phyloP scores from a whole-genome alignment of 2,888 invertebrate genomes.

The Agrochola lychnidis region DNA sequence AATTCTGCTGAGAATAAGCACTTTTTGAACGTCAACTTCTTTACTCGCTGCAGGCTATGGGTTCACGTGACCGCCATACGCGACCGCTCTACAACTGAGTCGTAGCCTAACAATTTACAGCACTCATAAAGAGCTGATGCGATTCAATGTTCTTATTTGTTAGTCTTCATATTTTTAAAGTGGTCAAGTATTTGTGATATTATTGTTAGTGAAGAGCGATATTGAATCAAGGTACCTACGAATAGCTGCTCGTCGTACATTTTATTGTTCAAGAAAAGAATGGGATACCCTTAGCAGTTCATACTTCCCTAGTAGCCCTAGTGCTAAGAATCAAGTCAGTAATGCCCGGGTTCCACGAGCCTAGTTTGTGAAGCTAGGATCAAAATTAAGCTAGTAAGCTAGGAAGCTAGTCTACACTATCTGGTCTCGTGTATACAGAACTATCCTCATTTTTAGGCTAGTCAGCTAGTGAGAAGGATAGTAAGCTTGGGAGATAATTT shows the following conservation, averaged over 20 bases:
- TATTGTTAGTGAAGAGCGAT: background rate
- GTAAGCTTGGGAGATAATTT: no score
- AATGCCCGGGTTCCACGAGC: no score
- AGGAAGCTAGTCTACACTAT: no score
- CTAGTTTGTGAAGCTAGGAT: no score
- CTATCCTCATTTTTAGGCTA: no score
- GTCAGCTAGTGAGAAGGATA: no score
- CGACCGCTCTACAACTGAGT: conserved; percentile 3
- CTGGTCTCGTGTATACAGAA: no score
- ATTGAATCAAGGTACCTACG: background rate
- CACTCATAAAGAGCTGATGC: background rate
- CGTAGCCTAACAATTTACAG: conserved; percentile 15
- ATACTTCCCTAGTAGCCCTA: background rate
- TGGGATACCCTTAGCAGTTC: background rate
- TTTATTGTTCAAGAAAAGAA: background rate
- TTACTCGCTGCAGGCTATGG: no score
- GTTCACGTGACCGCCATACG: background rate
- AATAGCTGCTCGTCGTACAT: background rate
- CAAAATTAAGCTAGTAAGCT: no score
- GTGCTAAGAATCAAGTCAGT: background rate
- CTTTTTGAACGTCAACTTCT: no score
- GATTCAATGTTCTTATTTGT: background rate
- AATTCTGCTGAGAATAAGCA: no score
- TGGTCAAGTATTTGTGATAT: background rate
- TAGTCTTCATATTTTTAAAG: background rate